Conservation (phyloP, 2,113 vertebrate genomes). For the Mus musculus region DNA sequence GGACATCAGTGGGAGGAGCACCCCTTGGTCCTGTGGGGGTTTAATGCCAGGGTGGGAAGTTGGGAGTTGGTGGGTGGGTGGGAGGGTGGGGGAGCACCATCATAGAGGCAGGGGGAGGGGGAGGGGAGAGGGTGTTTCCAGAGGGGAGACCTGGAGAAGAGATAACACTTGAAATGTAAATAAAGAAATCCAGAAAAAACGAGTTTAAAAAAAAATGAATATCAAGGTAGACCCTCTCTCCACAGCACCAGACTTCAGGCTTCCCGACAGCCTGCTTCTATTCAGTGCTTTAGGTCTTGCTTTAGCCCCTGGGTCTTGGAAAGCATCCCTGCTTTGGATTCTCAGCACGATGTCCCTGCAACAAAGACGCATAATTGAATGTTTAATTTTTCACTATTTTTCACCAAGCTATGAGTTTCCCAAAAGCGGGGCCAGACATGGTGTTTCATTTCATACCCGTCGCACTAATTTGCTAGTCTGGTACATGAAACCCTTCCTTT, state of each 20-base stretch:
- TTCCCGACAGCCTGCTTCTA: not conserved
- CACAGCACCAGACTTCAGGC: not conserved
- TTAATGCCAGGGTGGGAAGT: too few relatives aligned
- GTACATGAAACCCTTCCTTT: not conserved
- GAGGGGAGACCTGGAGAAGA: too few relatives aligned
- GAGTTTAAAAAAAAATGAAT: too few relatives aligned
- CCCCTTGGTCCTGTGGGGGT: too few relatives aligned
- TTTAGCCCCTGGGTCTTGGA: not conserved
- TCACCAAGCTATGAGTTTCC: not conserved
- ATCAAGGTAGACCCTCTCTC: not conserved
- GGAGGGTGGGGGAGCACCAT: too few relatives aligned
- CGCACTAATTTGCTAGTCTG: not conserved
- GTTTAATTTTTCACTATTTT: not conserved
- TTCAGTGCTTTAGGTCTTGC: not conserved
- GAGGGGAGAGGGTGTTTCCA: too few relatives aligned
- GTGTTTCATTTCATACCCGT: not conserved
- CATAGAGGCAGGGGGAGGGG: too few relatives aligned
- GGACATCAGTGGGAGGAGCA: too few relatives aligned
- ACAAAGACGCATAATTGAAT: not conserved
- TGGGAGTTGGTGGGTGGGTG: too few relatives aligned
- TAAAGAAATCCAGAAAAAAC: too few relatives aligned
- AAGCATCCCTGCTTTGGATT: not conserved
- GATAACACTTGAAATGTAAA: too few relatives aligned
- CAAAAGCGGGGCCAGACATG: not conserved
- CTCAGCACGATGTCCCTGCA: not conserved